Base-by-base conservation (phyloP, 2,113 vertebrate genomes). In the Ciconia maguari region DNA sequence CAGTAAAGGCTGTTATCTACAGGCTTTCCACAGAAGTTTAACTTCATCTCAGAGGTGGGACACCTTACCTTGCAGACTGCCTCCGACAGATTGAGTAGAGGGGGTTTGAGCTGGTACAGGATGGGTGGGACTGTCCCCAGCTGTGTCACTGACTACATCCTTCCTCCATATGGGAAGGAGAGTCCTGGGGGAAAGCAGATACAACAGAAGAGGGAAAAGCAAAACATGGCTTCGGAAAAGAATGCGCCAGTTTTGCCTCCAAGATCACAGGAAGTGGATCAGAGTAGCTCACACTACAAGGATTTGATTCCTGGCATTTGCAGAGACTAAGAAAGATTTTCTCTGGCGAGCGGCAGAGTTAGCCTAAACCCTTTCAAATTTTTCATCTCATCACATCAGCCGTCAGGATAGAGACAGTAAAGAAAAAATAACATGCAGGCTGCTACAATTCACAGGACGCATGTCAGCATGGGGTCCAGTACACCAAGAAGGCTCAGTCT, bases 391-490 rank as follows among this genome's bases (percentile, higher is more conserved):
- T 2, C 48, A 1, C 32, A 30, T 25, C 49, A n/a, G 34, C 55
- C 36, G 2, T 2, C 62, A n/a, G 62, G 22, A n/a, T 1, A 38
- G 14, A 9, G 19, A 27, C 38, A 13, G 10, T 4, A 26, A 41
- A 34, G 19, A 20, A 24, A 24, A 24, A 64, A 20, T 16, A 21
- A 8, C 65, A 1, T 3, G 4, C 21, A 10, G 36, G 44, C 4
- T n/a, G n/a, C 25, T 10, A 6, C 19, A 25, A 5, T 7, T 7
- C 51, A 4, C 22, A 8, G 48, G 41, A 49, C 4, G 7, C 34
- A 9, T 7, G 69, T 42, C 41, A 8, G 48, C 60, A 1, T 1
- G 10, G 51, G 49, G 6, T 13, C 13, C 44, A 3, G 49, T 0
- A 20, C 77, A 20, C 11, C 30, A 5, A 9, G n/a, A 5, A 6